Conservation (phyloP, 2,113 vertebrate genomes). For the Odontesthes bonariensis region DNA sequence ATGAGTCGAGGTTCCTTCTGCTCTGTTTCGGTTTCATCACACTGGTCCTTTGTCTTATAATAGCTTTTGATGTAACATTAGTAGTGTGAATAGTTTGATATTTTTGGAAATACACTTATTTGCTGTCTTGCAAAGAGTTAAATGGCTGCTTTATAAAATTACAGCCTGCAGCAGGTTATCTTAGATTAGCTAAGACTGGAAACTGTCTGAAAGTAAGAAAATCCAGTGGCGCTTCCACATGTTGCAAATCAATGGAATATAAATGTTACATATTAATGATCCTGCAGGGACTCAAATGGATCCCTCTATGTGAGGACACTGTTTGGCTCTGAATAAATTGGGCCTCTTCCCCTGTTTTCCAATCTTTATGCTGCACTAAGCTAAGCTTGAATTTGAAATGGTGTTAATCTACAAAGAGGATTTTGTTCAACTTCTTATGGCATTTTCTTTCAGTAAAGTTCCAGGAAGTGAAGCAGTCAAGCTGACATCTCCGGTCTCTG, state of each 20-base stretch:
- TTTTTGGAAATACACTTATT: neutral
- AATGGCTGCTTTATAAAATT: constrained; percentile 5
- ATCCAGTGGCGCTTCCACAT: neutral
- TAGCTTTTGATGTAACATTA: neutral
- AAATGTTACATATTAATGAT: neutral
- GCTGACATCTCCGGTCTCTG: constrained; percentile 1
- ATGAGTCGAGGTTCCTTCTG: constrained; percentile 1
- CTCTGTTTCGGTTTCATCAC: neutral
- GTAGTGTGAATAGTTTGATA: constrained; percentile 1
- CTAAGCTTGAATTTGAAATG: constrained; percentile 7
- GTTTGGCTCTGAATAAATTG: neutral
- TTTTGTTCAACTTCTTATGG: constrained; percentile 5
- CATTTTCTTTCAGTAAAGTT: neutral
- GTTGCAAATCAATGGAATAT: neutral
- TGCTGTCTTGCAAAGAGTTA: neutral
- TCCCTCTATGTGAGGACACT: neutral
- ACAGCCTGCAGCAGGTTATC: neutral
- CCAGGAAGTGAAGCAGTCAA: constrained; percentile 14
- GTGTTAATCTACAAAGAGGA: neutral
- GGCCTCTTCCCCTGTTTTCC: neutral
- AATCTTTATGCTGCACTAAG: neutral
- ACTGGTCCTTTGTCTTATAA: constrained; percentile 1
- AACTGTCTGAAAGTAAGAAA: constrained; percentile 10
- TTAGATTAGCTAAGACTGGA: constrained; percentile 5
- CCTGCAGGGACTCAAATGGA: neutral